Percentiles rank a stretch among this genome's conserved stretches.
phyloP scores from a whole-genome alignment of 1,140 invertebrate species.

The Gonatopus flavifemur region DNA sequence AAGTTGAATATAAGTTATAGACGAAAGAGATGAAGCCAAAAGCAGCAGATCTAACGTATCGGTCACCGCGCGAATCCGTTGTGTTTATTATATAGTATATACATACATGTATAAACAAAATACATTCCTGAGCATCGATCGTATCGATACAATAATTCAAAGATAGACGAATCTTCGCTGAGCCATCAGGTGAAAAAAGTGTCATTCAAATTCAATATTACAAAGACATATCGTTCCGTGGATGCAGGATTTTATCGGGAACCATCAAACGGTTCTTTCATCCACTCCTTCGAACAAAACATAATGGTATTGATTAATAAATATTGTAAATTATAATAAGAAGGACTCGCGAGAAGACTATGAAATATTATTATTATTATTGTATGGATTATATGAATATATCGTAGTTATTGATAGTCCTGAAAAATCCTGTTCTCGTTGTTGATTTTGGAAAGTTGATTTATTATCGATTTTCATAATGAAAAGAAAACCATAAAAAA shows the following conservation, averaged over 20 bases:
- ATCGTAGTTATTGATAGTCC: constrained; percentile 19
- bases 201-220: no score
- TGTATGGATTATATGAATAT: constrained; percentile 25
- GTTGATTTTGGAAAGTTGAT: constrained; percentile 11
- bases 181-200: no score
- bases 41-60: constrained; percentile 24
- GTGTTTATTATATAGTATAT: constrained; percentile 57
- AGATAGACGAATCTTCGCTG: no score
- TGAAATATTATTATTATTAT: constrained; percentile 25
- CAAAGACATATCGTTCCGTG: no score
- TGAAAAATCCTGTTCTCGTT: constrained; percentile 10
- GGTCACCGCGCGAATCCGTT: constrained; percentile 36
- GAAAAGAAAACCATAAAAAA: no score
- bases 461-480: constrained; percentile 17
- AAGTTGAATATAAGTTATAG: no score
- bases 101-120: constrained; percentile 12
- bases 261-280: no score
- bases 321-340: constrained; percentile 10
- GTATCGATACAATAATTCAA: no score
- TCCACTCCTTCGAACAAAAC: no score
- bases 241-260: no score
- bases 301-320: constrained; percentile 1
- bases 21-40: no score
- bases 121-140: no score
- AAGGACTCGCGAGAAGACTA: constrained; percentile 24